phyloP scores from a whole-genome alignment of 2,113 vertebrate species.

The Gavia stellata region DNA sequence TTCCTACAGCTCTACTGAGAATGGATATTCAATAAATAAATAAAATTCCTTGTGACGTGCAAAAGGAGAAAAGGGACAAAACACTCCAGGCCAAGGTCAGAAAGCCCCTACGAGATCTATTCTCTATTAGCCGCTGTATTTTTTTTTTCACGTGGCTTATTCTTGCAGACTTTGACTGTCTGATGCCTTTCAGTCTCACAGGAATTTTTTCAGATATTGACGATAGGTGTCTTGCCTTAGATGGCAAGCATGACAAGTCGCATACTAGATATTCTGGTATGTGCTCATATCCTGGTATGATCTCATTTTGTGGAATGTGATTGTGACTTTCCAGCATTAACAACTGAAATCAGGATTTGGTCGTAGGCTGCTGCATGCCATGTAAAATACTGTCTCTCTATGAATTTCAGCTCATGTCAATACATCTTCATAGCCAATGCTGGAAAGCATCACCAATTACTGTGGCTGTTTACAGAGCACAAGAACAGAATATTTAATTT shows the following conservation, averaged over 20 bases:
- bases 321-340: neutral
- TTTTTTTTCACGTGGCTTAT: neutral
- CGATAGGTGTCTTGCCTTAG: neutral
- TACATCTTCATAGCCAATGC: neutral
- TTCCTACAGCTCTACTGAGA: neutral
- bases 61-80: neutral
- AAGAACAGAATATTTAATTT: slow-evolving; percentile 54
- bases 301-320: slow-evolving; percentile 1
- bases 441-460: slow-evolving; percentile 31
- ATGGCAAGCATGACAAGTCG: neutral
- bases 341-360: neutral
- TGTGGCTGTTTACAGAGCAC: slow-evolving; percentile 12
- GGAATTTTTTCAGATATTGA: neutral
- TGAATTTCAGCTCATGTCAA: neutral
- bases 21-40: neutral
- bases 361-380: neutral
- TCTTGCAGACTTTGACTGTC: neutral
- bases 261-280: neutral
- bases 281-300: neutral
- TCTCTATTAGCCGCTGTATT: neutral
- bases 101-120: neutral
- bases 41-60: neutral
- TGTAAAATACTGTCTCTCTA: neutral
- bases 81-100: neutral
- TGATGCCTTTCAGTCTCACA: neutral